A percentile compares a stretch with the other conserved stretches of the same genome.
phyloP scores from a whole-genome alignment of 2,113 vertebrate genomes.

The Rutilus rutilus region DNA sequence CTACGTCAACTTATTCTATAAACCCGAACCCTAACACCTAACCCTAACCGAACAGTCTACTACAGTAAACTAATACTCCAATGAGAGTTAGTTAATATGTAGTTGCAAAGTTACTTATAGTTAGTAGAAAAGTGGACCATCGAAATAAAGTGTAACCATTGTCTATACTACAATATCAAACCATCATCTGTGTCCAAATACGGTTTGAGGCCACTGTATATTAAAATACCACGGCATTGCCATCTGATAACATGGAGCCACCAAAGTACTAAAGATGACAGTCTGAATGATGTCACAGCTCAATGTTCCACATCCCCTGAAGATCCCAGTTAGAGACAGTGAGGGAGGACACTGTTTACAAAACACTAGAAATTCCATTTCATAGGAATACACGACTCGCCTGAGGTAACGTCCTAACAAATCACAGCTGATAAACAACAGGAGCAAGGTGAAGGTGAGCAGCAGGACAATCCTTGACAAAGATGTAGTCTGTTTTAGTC shows the following conservation, averaged over 20 bases:
- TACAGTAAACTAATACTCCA: no score
- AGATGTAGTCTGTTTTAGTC: slow-evolving; percentile 30
- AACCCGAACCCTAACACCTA: no score
- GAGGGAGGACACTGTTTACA: slow-evolving; percentile 41
- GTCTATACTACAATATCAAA: background rate
- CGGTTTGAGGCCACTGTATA: background rate
- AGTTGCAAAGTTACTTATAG: no score
- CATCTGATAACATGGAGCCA: slow-evolving; percentile 17
- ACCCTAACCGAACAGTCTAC: no score
- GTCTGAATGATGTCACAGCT: background rate
- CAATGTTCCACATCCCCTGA: background rate
- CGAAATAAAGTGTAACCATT: background rate
- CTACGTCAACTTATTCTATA: no score
- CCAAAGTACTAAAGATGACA: slow-evolving; percentile 3
- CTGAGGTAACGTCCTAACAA: slow-evolving; percentile 41
- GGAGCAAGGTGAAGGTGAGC: background rate
- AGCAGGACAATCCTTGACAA: slow-evolving; percentile 28
- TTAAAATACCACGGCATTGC: background rate
- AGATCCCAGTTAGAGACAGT: slow-evolving; percentile 1
- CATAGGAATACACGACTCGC: slow-evolving; percentile 38
- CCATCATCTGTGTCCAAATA: slow-evolving; percentile 3
- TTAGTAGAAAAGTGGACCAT: no score
- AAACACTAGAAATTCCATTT: slow-evolving; percentile 45
- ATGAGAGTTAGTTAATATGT: no score
- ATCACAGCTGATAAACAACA: slow-evolving; percentile 39